Conservation (phyloP, 2,113 vertebrate genomes). For the Ivindomyrus marchei region DNA sequence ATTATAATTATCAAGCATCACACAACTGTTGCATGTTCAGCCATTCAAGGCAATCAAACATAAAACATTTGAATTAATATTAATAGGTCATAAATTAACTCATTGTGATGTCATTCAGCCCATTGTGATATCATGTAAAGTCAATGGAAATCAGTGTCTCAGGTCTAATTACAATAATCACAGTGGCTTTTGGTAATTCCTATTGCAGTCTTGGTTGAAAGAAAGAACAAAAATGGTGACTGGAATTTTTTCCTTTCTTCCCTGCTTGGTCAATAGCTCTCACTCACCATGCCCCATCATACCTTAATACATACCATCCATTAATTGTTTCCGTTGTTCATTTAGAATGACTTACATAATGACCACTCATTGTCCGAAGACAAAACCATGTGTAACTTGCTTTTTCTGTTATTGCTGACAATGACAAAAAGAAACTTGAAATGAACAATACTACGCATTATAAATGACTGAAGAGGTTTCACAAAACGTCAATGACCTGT, state of each 20-base stretch:
- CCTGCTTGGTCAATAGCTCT: background rate
- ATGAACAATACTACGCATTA: background rate
- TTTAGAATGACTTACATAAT: background rate
- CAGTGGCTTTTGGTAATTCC: background rate
- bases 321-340: background rate
- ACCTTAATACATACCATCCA: background rate
- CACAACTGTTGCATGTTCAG: background rate
- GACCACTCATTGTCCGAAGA: background rate
- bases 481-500: background rate
- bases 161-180: background rate
- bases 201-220: background rate
- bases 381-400: background rate
- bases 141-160: background rate
- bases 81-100: background rate
- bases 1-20: background rate
- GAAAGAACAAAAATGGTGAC: background rate
- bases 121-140: background rate
- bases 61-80: background rate
- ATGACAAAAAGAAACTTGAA: background rate
- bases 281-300: background rate
- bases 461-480: background rate
- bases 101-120: background rate
- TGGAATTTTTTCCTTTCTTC: background rate
- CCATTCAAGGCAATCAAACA: background rate
- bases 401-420: background rate